A percentile compares a stretch with the other conserved stretches of the same genome.
Evolutionary conservation across 2,797 vertebrate genomes (phyloP).

Genomic region (Anisognathus igniventris): DNA sequence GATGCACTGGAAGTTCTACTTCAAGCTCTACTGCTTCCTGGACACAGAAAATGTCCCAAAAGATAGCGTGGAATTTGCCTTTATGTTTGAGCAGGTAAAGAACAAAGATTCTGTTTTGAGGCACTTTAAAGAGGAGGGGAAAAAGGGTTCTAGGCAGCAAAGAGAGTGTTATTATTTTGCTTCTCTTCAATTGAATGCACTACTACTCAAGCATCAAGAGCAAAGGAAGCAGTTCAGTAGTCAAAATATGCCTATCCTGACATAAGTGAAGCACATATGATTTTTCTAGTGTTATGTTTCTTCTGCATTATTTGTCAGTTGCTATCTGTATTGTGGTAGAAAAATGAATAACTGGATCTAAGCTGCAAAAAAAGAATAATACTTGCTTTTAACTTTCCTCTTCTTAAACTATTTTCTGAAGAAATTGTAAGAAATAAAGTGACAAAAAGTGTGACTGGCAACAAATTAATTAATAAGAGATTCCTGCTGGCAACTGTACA

Average conservation of each 20-base stretch:
- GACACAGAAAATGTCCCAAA: conserved; percentile 89
- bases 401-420: neutral
- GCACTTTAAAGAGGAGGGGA: neutral
- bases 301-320: neutral
- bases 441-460: neutral
- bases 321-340: neutral
- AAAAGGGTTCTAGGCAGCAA: neutral
- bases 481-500: neutral
- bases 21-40: conserved; percentile 97
- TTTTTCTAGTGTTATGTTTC: neutral
- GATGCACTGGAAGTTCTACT: conserved; percentile 93
- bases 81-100: conserved; percentile 97
- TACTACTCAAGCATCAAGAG: neutral
- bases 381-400: neutral
- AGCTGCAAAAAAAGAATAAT: neutral
- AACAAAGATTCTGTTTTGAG: neutral
- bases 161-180: neutral
- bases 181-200: neutral
- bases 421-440: neutral
- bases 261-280: neutral
- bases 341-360: neutral
- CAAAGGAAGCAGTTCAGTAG: neutral
- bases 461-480: neutral
- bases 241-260: neutral
- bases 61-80: conserved; percentile 96